A percentile compares a stretch with the other conserved stretches of the same genome.
Conservation (phyloP, 2,888 invertebrate species). For the Pseudococcus viburni region DNA sequence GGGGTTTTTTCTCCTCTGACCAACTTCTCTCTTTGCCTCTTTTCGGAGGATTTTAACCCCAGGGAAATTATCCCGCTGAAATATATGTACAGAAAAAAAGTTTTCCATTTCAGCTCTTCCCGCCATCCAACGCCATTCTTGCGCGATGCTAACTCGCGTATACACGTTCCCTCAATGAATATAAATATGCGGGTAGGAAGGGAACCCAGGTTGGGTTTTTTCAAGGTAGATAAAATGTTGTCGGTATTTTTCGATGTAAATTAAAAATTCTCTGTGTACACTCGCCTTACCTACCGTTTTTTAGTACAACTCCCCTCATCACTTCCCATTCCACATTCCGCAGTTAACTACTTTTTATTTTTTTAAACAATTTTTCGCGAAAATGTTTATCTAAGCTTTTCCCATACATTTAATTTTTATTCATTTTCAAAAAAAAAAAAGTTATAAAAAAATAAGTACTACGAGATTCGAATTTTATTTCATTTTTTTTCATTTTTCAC, state of each 20-base stretch:
- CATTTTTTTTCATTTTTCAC: background rate
- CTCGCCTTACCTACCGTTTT: slow-evolving; percentile 8
- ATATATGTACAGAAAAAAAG: slow-evolving; percentile 59
- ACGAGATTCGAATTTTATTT: slow-evolving; percentile 27
- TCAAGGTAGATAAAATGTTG: slow-evolving; percentile 30
- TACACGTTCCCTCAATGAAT: slow-evolving; percentile 58
- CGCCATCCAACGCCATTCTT: background rate
- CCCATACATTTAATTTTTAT: slow-evolving; percentile 52
- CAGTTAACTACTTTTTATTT: slow-evolving; percentile 47
- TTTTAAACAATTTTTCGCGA: slow-evolving; percentile 46
- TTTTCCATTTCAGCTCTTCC: slow-evolving; percentile 47
- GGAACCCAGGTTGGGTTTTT: slow-evolving; percentile 1
- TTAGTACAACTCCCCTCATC: background rate
- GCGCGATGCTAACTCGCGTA: slow-evolving; percentile 8
- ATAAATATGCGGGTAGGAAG: slow-evolving; percentile 49
- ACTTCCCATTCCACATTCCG: background rate
- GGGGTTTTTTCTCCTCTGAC: background rate
- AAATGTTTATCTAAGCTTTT: slow-evolving; percentile 52
- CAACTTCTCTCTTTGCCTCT: slow-evolving; percentile 29
- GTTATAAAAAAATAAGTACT: slow-evolving; percentile 22
- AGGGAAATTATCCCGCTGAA: slow-evolving; percentile 61
- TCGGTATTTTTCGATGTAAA: slow-evolving; percentile 57
- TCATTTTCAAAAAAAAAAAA: slow-evolving; percentile 37
- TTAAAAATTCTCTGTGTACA: slow-evolving; percentile 50
- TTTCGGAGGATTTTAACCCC: slow-evolving; percentile 44